Evolutionary conservation across 2,797 vertebrate genomes (phyloP).

Genomic region (Otus scops): DNA sequence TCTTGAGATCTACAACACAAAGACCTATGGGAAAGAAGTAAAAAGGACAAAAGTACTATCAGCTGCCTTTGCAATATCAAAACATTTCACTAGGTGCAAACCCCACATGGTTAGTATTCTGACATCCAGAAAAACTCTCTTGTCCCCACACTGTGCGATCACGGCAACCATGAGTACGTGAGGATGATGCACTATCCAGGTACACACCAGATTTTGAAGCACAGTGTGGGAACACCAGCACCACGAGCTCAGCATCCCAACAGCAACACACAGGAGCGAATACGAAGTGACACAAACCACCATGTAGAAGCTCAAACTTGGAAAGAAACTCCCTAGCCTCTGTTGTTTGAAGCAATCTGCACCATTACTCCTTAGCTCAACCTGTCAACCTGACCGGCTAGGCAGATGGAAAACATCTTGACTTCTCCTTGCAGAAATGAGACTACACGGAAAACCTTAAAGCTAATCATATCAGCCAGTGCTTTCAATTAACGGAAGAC

Average conservation of each 20-base stretch:
- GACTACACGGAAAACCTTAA: neutral
- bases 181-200: neutral
- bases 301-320: neutral
- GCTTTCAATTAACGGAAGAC: neutral
- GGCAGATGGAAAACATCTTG: conserved; percentile 10
- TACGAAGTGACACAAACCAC: neutral
- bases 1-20: neutral
- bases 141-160: neutral
- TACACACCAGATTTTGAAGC: neutral
- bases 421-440: neutral
- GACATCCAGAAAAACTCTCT: neutral
- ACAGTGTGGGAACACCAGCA: neutral
- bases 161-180: rapidly evolving
- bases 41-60: neutral
- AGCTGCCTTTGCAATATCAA: neutral
- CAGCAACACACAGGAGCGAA: rapidly evolving
- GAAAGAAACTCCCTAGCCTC: neutral
- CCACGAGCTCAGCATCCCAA: neutral
- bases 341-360: neutral
- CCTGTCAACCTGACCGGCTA: neutral
- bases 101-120: neutral
- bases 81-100: neutral
- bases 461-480: neutral
- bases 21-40: neutral
- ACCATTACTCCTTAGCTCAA: neutral